Percentiles rank a stretch among this genome's conserved stretches.
phyloP scores from a whole-genome alignment of 2,797 vertebrate species.

The Scyliorhinus canicula region DNA sequence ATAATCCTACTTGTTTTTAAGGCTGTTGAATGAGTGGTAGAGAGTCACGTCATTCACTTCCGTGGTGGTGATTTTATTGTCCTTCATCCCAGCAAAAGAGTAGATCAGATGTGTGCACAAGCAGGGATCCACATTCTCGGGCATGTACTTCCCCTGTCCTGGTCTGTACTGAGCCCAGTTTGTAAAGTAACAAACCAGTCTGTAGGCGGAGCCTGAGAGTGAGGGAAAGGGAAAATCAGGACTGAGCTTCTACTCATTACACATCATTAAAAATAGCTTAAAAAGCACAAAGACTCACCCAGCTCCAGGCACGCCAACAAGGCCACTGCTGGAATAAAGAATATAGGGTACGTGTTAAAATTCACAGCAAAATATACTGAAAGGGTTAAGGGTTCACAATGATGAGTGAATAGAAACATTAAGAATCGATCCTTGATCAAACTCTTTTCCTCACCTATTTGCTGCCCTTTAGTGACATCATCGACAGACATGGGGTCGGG shows the following conservation, averaged over 20 bases:
- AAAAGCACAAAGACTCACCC: constrained; percentile 1
- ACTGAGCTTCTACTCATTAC: not conserved
- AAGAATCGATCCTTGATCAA: not conserved
- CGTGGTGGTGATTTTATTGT: constrained; percentile 56
- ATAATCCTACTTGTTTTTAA: constrained; percentile 60
- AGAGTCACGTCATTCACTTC: constrained; percentile 70
- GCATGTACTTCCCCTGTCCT: constrained; percentile 55
- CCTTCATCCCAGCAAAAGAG: constrained; percentile 66
- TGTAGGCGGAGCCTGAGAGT: constrained; percentile 59
- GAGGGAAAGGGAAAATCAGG: not conserved
- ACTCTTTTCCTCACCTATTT: not conserved
- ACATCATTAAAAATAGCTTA: not conserved
- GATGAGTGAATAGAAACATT: not conserved
- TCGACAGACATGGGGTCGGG: not conserved
- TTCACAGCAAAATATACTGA: not conserved
- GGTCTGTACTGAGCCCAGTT: constrained; percentile 82
- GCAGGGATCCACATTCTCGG: constrained; percentile 65
- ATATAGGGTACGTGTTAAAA: not conserved
- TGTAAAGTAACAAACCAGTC: constrained; percentile 74
- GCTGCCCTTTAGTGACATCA: not conserved
- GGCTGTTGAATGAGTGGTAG: constrained; percentile 56
- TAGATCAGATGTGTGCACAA: constrained; percentile 78
- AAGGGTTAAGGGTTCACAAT: not conserved
- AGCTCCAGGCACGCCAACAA: constrained; percentile 6
- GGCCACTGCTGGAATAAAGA: constrained; percentile 46